phyloP scores from a whole-genome alignment of 35 echinoderm and acorn worm species.

The Anneissia japonica region DNA sequence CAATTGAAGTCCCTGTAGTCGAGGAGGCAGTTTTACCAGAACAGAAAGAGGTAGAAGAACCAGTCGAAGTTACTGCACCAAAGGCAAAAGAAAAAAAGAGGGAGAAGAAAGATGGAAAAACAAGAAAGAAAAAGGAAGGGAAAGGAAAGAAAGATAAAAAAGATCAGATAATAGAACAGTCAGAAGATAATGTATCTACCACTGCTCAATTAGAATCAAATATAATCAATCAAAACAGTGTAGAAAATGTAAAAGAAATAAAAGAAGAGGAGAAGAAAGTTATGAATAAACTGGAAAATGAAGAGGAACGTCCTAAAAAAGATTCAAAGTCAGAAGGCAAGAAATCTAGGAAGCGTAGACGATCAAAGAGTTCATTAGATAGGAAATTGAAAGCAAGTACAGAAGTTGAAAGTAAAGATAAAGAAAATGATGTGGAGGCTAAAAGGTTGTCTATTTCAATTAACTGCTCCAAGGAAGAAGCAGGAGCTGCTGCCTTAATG shows the following conservation, averaged over 20 bases:
- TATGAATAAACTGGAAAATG: neutral
- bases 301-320: slow-evolving; percentile 23
- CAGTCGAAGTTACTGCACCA: slow-evolving; percentile 8
- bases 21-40: neutral
- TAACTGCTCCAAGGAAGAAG: neutral
- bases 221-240: slow-evolving; percentile 8
- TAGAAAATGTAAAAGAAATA: slow-evolving; percentile 13
- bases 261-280: slow-evolving; percentile 14
- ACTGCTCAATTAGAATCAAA: slow-evolving; percentile 24
- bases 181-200: slow-evolving; percentile 13
- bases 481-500: neutral
- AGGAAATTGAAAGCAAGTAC: slow-evolving; percentile 18
- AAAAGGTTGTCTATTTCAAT: neutral
- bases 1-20: slow-evolving; percentile 1
- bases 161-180: slow-evolving; percentile 10
- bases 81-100: slow-evolving; percentile 38
- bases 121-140: slow-evolving; percentile 19
- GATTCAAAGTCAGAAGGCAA: slow-evolving; percentile 18
- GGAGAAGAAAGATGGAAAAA: slow-evolving; percentile 29
- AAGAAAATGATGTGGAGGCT: neutral
- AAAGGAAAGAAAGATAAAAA: slow-evolving; percentile 25
- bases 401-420: slow-evolving; percentile 10
- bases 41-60: slow-evolving; percentile 5
- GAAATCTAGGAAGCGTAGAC: slow-evolving; percentile 11
- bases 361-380: slow-evolving; percentile 21